Conservation (phyloP, 2,888 invertebrate genomes). For the Capitulum mitella region DNA sequence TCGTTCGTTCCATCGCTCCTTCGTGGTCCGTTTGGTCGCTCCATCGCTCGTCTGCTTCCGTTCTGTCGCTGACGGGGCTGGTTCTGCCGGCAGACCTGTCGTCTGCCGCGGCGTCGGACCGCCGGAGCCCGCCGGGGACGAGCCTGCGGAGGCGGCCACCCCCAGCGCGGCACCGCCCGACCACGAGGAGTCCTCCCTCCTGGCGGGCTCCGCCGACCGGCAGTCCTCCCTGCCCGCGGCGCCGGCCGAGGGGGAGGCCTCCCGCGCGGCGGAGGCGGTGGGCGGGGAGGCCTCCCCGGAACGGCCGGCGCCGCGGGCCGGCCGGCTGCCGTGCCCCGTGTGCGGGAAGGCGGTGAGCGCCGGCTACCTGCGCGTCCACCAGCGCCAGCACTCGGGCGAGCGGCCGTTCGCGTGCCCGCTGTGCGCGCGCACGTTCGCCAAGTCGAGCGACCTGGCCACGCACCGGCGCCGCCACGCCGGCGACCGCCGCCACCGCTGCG, state of each 20-base stretch:
- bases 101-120: too few relatives aligned
- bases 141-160: background rate
- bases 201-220: too few relatives aligned
- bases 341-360: background rate
- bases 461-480: background rate
- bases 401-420: conserved; percentile 4
- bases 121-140: background rate
- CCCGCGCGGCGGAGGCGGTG: background rate
- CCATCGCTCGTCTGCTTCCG: too few relatives aligned
- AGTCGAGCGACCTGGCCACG: background rate
- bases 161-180: background rate
- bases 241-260: background rate
- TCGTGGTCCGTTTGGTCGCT: too few relatives aligned
- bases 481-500: conserved; percentile 3
- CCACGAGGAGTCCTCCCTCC: background rate
- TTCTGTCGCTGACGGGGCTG: too few relatives aligned
- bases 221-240: too few relatives aligned
- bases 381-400: background rate
- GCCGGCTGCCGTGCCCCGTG: background rate
- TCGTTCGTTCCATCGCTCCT: too few relatives aligned
- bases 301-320: background rate
- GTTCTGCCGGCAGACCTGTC: too few relatives aligned
- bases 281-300: too few relatives aligned
- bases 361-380: background rate
- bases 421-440: conserved; percentile 1